A percentile compares a stretch with the other conserved stretches of the same genome.
These are phyloP conservation scores for Barnardius zonarius DNA, from an alignment of 2,113 vertebrate genomes.

Conservation along the genomic window DNA sequence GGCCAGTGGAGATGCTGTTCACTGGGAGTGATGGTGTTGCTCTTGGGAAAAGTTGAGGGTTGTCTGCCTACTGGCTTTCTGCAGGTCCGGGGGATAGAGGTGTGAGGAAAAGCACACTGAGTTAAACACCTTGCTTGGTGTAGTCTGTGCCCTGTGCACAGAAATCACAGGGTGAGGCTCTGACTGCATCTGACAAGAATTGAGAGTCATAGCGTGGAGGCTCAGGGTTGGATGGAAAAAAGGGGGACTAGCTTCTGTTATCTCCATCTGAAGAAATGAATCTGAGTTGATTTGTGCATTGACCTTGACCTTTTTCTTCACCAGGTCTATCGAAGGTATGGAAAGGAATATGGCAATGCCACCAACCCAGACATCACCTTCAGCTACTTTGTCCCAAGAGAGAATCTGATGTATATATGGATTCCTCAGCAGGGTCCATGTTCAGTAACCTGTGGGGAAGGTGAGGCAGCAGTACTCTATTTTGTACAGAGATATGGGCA, in stretches of 20 bases:
- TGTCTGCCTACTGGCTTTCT: neutral
- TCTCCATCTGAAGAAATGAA: neutral
- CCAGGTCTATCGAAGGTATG: conserved; percentile 89
- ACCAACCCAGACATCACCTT: conserved; percentile 87
- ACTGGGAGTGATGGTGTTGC: neutral
- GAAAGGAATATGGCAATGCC: conserved; percentile 82
- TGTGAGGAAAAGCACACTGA: neutral
- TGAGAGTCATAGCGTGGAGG: neutral
- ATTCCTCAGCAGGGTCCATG: conserved; percentile 70
- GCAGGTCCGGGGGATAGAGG: neutral
- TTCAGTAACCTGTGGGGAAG: conserved; percentile 88
- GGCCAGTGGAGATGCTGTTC: neutral
- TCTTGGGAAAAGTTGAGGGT: neutral
- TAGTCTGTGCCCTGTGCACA: neutral
- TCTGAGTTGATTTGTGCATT: neutral
- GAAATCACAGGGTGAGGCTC: neutral
- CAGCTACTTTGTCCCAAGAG: conserved; percentile 78
- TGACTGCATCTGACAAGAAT: neutral
- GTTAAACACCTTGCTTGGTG: neutral
- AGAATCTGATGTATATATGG: conserved; percentile 72
- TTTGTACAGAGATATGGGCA: neutral
- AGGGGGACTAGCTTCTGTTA: neutral
- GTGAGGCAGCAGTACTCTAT: conserved; percentile 63
- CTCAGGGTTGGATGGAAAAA: neutral
- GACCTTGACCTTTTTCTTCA: neutral